Evolutionary conservation across 2,113 vertebrate species (phyloP).

Genomic region (Sterrhoptilus dennistouni): DNA sequence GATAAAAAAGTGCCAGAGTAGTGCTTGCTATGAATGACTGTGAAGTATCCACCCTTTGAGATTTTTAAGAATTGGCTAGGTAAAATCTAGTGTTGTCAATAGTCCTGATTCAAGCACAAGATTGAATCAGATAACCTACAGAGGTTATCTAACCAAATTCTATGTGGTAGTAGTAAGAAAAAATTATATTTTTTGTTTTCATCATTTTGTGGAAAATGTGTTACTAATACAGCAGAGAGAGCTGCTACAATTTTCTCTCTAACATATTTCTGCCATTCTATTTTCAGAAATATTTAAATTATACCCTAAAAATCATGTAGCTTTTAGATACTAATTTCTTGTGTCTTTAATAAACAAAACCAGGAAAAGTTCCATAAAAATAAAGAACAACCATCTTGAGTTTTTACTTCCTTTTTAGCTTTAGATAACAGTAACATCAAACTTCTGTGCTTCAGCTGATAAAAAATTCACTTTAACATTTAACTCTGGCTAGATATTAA

Average conservation of each 20-base stretch:
- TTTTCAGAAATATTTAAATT: background rate
- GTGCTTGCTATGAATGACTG: background rate
- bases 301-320: background rate
- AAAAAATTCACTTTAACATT: conserved; percentile 15
- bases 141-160: background rate
- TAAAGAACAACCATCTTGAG: background rate
- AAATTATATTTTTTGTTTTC: background rate
- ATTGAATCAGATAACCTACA: background rate
- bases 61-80: background rate
- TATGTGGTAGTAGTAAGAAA: background rate
- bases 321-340: background rate
- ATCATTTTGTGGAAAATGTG: background rate
- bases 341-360: background rate
- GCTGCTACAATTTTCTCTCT: background rate
- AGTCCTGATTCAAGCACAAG: background rate
- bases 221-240: background rate
- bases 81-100: background rate
- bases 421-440: background rate
- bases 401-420: conserved; percentile 1
- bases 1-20: background rate
- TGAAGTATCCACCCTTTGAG: background rate
- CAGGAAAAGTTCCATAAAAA: background rate
- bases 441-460: background rate
- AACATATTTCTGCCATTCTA: background rate
- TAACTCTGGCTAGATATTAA: conserved; percentile 14